phyloP scores from a whole-genome alignment of 2,113 vertebrate genomes.

The Neotragus moschatus region DNA sequence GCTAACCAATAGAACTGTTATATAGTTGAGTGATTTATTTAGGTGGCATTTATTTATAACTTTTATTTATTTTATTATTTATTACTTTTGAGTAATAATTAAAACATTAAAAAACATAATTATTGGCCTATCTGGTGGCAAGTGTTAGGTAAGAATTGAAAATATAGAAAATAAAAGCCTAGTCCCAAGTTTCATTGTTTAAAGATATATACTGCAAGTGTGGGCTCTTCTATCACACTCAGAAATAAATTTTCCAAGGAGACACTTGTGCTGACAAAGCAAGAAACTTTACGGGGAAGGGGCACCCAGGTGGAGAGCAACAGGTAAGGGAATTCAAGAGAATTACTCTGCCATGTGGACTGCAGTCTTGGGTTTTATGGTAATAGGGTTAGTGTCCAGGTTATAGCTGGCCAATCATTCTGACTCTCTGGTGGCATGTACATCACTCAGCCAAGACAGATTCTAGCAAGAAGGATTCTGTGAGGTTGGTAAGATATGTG shows the following conservation, averaged over 20 bases:
- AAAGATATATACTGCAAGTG: neutral
- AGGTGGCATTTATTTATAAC: neutral
- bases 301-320: neutral
- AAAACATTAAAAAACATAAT: neutral
- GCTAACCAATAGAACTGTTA: neutral
- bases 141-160: neutral
- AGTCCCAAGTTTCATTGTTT: neutral
- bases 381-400: neutral
- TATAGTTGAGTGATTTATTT: neutral
- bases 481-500: neutral
- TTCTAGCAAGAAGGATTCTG: neutral
- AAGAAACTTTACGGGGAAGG: neutral
- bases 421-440: neutral
- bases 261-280: neutral
- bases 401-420: neutral
- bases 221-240: neutral
- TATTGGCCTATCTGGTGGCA: neutral
- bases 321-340: neutral
- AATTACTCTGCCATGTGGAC: neutral
- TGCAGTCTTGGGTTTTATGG: neutral
- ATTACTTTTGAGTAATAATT: neutral
- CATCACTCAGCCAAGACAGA: neutral
- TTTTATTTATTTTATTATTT: neutral
- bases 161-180: constrained; percentile 3
- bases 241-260: neutral